Base-by-base conservation (phyloP, 2,888 invertebrate genomes). In the Drosophila lutescens region DNA sequence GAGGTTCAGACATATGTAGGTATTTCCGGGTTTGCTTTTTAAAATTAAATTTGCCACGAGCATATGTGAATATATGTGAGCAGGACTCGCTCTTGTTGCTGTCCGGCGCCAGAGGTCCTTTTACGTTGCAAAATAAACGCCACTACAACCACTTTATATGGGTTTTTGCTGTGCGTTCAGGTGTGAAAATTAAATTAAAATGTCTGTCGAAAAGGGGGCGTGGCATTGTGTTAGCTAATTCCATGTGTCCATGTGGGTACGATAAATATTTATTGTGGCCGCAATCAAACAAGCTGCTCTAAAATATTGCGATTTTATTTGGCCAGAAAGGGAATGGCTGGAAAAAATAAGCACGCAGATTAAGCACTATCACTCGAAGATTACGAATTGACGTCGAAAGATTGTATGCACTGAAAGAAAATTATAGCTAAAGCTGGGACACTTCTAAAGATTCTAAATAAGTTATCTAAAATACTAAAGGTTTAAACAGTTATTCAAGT, bases 41-140 rank as follows among this genome's bases (percentile, higher is more conserved):
- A 84, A 84, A 67, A 89, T 86, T 77, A 82, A 85, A 89, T 82
- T 87, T 79, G 66, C 76, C 73, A 44, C 58, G 66, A 74, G 78
- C 84, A 50, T 41, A 49, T 40, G 46, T n/a, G 49, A 20, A 46
- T 38, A 36, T 51, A n/a, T 58, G 57, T 36, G 49, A 38, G 38
- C 13, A 43, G 34, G 30, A 30, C 15, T 59, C 12, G 10, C 46
- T 34, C 34, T 20, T n/a, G 50, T 12, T 51, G 51, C 51, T 36
- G 20, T 6, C 9, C 20, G 36, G 36, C 30, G 34, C 34, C 32
- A 2, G 10, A 12, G 43, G 23, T 55, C 41, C 41, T 32, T 43
- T 40, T 47, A 36, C 30, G 63, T 60, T 68, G 63, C 80, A 49
- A 68, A 86, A 77, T 70, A 86, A 79, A 79, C 51, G 61, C 55